Evolutionary conservation across 2,888 invertebrate species (phyloP).

Genomic region (Dinocampus coccinellae): DNA sequence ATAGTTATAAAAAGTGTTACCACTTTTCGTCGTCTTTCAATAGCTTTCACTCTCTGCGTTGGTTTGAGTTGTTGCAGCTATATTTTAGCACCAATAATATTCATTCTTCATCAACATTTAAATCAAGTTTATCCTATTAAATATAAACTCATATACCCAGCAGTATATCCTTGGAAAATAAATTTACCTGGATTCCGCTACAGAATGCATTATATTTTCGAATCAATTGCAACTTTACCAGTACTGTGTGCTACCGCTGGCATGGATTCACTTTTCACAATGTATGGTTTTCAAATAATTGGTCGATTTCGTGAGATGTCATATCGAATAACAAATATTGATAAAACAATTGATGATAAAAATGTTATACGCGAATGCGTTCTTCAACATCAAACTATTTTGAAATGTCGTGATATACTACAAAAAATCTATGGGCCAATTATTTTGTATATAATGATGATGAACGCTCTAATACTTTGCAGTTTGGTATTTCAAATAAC

Average conservation of each 20-base stretch:
- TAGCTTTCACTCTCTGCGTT: background rate
- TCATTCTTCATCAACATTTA: slow-evolving; percentile 22
- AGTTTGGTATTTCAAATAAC: background rate
- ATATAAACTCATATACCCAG: slow-evolving; percentile 37
- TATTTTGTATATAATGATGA: slow-evolving; percentile 26
- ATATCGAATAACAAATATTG: slow-evolving; percentile 28
- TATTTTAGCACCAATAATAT: slow-evolving; percentile 18
- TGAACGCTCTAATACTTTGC: slow-evolving; percentile 15
- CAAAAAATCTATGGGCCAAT: slow-evolving; percentile 32
- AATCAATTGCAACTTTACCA: slow-evolving; percentile 31
- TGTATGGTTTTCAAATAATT: slow-evolving; percentile 52
- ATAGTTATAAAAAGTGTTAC: slow-evolving; percentile 7
- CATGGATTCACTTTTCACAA: slow-evolving; percentile 50
- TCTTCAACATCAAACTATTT: background rate
- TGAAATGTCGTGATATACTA: slow-evolving; percentile 14
- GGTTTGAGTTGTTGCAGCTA: background rate
- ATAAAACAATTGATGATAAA: background rate
- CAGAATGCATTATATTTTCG: slow-evolving; percentile 41
- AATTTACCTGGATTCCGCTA: slow-evolving; percentile 30
- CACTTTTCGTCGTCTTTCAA: slow-evolving; percentile 13
- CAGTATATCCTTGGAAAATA: slow-evolving; percentile 43
- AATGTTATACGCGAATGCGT: slow-evolving; percentile 7
- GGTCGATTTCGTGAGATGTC: slow-evolving; percentile 48
- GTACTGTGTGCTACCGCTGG: slow-evolving; percentile 41
- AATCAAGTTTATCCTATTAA: slow-evolving; percentile 15